Evolutionary conservation across 1,140 invertebrate species (phyloP), one percentile per base, ranked within the genome.

Genomic region (Drosophila serrata): DNA sequence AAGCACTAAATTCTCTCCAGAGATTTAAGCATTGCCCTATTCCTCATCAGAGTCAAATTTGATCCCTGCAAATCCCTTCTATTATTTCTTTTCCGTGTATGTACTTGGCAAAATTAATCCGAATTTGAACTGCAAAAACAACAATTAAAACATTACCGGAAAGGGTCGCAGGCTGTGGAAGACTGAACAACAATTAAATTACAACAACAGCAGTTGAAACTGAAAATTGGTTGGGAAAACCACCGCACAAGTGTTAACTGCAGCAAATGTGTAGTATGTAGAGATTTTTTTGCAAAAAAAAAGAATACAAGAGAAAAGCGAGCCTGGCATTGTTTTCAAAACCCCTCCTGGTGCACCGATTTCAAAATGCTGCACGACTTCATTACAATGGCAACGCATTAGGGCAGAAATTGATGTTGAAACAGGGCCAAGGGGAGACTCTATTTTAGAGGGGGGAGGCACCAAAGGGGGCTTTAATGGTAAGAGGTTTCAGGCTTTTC

Each of bases 211-310:
- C 43, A 61, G 46, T 57, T 31, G 35, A 46, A 24, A 29, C 13
- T 53, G 45, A 51, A 69, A 65, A 53, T 35, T 65, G 33, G 35
- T 60, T 42, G 29, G 27, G 39, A 35, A 45, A 35, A n/a, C 17
- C 33, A 27, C 29, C 35, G 65, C 68, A 72, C 79, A 82, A 79
- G 82, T 87, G 82, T 87, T 81, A 86, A 78, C 61, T 79, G 82
- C 82, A 79, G 82, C 59, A 79, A 87, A 82, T 87, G 75, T 79
- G 79, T 70, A 79, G 68, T 86, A 82, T 74, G 61, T 61, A 63
- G 59, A 51, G 59, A 51, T 19, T 53, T 19, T 53, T 53, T 42
- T 43, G 60, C 53, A 24, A 58, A 63, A 79, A 79, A 65, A n/a
- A 82, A 22, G 24, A 53, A 35, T 33, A 37, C 35, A 53, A 56